Evolutionary conservation across 2,797 vertebrate species (phyloP), one percentile per base, ranked within the genome.

Genomic region (Manis pentadactyla): DNA sequence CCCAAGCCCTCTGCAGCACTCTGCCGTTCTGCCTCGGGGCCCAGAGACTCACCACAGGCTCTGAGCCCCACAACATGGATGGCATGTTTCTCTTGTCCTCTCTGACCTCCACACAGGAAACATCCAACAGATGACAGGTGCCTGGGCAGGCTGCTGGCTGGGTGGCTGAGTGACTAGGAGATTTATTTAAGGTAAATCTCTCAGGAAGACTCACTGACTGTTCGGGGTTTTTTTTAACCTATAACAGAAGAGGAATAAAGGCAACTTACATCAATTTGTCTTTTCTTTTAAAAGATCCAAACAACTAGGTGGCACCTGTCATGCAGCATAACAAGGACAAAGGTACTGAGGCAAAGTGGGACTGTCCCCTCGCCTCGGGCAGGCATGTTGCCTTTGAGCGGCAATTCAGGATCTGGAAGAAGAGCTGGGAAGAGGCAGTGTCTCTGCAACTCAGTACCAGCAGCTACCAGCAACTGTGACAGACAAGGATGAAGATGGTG

Each of bases 121-220:
- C 0, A 0, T 8, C 42, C 19, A 25, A 11, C 0, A 63, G 69
- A 49, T 1, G 9, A 27, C 55, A 46, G 59, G 64, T 19, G 5
- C 39, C 25, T 1, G 2, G 55, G 55, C 27, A 21, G 53, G 84
- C 17, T 18, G 21, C 27, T 37, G 37, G 4, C 4, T 27, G 31
- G 55, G 59, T 9, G 23, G 42, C 39, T 15, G 34, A 21, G 59
- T 9, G 23, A 49, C 39, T 15, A 31, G 18, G 46, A 37, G 34
- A 31, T 18, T 61, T 39, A 14, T 21, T 79, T n/a, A 68, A 49
- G 18, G 18, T 17, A 49, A 75, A 39, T 34, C 19, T 83, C 79
- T 66, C 27, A 81, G 79, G n/a, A 59, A 49, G 51, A 64, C 34
- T 57, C 71, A 46, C 0, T 9, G 51, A 27, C 25, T 66, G 71